Evolutionary conservation across 2,888 invertebrate genomes (phyloP), one percentile per base, ranked within the genome.

Genomic region (Unio pictorum): DNA sequence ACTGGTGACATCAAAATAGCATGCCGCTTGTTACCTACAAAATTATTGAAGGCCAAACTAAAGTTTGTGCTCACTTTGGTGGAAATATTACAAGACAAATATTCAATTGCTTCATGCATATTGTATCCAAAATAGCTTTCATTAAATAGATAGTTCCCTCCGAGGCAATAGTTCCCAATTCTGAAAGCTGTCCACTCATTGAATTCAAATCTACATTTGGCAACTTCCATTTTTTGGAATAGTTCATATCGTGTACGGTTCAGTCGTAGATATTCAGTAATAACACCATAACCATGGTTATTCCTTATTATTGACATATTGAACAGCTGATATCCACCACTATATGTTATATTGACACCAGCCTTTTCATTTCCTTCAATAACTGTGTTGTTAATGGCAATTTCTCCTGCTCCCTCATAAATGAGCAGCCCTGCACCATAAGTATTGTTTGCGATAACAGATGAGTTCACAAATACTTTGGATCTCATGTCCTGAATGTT

Each of bases 341-440:
- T 95, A 73, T 96, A 96, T 0, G 98, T 97, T 18, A 99, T 94
- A 89, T 99, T 99, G 17, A 99, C 92, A 0, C 99, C 99, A 85
- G 80, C 76, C 55, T 84, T 82, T 23, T 75, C 75, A 89, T 99
- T 99, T 81, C 95, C 95, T 26, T 95, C 94, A 79, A 99, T 94
- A 83, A 94, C 92, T 77, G 96, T 96, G 82, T 95, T 94, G 28
- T 98, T 98, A 4, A 99, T 92, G 89, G 98, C 97, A 0, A 99
- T 93, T 89, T 98, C 97, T 1, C 97, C 97, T 0, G 95, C 97
- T 3, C 99, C 99, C 81, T 94, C 95, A 1, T 94, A 93, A 3
- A 99, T 93, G 85, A 97, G 95, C 5, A 99, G 77, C 11, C 98
- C 98, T 3, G 97, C 96, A 1, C 95, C 94, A 88, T 97, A 89